Percentiles rank a stretch among this genome's conserved stretches.
These are phyloP conservation scores for Leptothorax acervorum DNA, from an alignment of 2,888 invertebrate genomes.

Conservation along the genomic window DNA sequence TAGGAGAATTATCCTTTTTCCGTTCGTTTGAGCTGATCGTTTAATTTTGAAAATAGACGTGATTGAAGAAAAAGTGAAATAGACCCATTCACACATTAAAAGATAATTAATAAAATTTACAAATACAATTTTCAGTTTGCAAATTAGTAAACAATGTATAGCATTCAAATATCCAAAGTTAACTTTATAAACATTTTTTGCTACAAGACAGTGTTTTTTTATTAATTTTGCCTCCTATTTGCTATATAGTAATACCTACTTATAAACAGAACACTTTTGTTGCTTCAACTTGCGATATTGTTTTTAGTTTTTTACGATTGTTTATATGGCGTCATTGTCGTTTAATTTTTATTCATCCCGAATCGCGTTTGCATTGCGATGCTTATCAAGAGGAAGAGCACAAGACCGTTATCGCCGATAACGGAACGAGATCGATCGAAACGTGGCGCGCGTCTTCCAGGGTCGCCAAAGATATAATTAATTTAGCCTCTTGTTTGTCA, in stretches of 20 bases:
- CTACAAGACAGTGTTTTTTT: background rate
- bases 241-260: background rate
- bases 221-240: background rate
- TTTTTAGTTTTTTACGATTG: slow-evolving; percentile 16
- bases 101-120: no score
- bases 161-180: background rate
- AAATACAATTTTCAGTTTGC: background rate
- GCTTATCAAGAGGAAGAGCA: background rate
- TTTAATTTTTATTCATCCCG: background rate
- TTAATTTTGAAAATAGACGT: background rate
- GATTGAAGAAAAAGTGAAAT: background rate
- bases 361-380: background rate
- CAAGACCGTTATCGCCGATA: slow-evolving; percentile 21
- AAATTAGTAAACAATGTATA: background rate
- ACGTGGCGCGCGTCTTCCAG: background rate
- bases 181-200: background rate
- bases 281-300: slow-evolving; percentile 53
- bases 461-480: slow-evolving; percentile 41
- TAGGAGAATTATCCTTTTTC: background rate
- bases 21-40: background rate
- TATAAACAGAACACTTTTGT: background rate
- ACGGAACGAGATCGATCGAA: slow-evolving; percentile 10
- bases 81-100: no score
- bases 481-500: slow-evolving; percentile 26
- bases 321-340: slow-evolving; percentile 48